Evolutionary conservation across 2,797 vertebrate genomes (phyloP).

Genomic region (Fundulus diaphanus): DNA sequence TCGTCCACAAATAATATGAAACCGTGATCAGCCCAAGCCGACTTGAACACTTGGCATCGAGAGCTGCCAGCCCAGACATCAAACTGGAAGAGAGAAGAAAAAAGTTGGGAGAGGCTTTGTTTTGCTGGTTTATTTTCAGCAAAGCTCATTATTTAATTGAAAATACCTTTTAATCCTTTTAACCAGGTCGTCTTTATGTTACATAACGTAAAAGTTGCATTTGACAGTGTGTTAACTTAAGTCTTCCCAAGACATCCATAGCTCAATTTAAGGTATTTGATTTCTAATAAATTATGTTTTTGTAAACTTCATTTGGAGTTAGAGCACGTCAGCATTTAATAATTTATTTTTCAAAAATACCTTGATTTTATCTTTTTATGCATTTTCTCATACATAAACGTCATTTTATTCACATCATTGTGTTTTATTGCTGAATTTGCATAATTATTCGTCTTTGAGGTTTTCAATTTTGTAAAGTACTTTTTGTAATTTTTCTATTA

Average conservation of each 20-base stretch:
- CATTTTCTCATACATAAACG: too few species aligned
- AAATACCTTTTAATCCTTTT: too few species aligned
- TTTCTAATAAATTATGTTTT: neutral
- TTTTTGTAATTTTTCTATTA: neutral
- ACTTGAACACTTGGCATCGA: constrained; percentile 95
- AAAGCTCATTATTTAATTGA: too few species aligned
- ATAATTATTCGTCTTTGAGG: neutral
- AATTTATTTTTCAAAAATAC: neutral
- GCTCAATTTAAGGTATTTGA: neutral
- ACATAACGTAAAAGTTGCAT: neutral
- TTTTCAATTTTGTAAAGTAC: neutral
- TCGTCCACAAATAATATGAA: constrained; percentile 97
- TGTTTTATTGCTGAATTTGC: neutral
- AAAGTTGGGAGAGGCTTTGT: neutral
- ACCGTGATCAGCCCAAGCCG: constrained; percentile 93
- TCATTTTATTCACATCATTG: neutral
- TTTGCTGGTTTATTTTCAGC: too few species aligned
- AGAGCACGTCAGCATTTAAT: too few species aligned
- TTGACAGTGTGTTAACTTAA: too few species aligned
- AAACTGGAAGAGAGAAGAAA: constrained; percentile 79
- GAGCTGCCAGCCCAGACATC: constrained; percentile 94
- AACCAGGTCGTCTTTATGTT: neutral
- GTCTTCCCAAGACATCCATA: too few species aligned
- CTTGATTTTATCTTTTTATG: neutral
- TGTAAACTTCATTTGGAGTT: neutral